Percentiles rank a stretch among this genome's conserved stretches.
These are phyloP conservation scores for Etheostoma nigrum DNA, from an alignment of 2,797 vertebrate genomes.

Conservation along the genomic window DNA sequence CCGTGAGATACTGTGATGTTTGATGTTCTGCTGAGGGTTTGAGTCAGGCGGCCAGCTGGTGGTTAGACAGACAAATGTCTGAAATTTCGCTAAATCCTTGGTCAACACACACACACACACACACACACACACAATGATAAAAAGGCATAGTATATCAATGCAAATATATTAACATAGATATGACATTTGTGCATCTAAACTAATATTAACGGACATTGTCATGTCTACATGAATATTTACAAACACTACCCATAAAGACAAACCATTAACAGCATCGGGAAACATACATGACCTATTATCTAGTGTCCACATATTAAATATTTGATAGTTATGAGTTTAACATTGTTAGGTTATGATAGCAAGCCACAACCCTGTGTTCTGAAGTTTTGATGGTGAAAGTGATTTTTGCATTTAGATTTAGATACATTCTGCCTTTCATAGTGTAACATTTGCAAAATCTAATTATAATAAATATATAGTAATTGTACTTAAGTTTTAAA, in stretches of 20 bases:
- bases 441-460: not conserved
- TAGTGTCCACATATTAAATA: not conserved
- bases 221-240: not conserved
- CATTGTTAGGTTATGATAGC: not conserved
- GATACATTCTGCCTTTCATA: not conserved
- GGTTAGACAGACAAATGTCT: constrained; percentile 57
- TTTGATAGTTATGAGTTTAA: not conserved
- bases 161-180: not conserved
- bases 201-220: not conserved
- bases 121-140: no score
- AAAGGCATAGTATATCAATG: not conserved
- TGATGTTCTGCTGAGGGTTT: constrained; percentile 65
- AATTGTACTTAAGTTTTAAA: no score
- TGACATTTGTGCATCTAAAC: not conserved
- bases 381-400: not conserved
- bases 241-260: not conserved
- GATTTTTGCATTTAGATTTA: not conserved
- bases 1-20: constrained; percentile 56
- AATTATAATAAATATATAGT: not conserved
- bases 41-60: constrained; percentile 52
- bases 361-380: no score
- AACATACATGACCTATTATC: no score
- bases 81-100: constrained; percentile 36
- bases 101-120: constrained; percentile 15
- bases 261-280: not conserved